These are phyloP conservation scores for Sipunculus nudus DNA, from an alignment of 2,888 invertebrate genomes.

Conservation along the genomic window DNA sequence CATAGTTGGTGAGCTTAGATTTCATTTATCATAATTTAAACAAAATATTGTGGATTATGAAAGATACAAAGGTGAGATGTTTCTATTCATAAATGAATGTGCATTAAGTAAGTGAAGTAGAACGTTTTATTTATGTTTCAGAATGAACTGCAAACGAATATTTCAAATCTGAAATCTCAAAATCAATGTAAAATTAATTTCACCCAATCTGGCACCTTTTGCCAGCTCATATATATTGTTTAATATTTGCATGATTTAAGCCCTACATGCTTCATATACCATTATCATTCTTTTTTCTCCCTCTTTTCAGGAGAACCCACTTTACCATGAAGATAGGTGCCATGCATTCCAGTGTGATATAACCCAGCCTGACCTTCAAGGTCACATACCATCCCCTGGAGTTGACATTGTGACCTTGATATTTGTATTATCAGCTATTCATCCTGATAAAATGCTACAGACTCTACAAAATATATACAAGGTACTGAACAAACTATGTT, in stretches of 20 bases:
- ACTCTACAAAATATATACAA: slow-evolving; percentile 73
- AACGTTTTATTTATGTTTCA: too few relatives aligned
- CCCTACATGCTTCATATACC: not conserved
- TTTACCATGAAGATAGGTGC: slow-evolving; percentile 76
- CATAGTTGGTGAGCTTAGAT: too few relatives aligned
- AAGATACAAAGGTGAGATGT: too few relatives aligned
- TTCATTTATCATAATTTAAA: too few relatives aligned
- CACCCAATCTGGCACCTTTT: too few relatives aligned
- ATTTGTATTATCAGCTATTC: slow-evolving; percentile 94
- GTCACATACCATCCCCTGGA: slow-evolving; percentile 63
- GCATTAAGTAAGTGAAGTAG: too few relatives aligned
- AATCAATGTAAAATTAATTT: too few relatives aligned
- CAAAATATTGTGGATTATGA: too few relatives aligned
- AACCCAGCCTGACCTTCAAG: slow-evolving; percentile 75
- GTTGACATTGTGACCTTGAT: slow-evolving; percentile 88
- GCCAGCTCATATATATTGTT: not conserved
- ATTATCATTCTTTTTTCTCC: slow-evolving; percentile 5
- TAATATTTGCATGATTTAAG: not conserved
- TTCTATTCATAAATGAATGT: too few relatives aligned
- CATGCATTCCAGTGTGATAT: slow-evolving; percentile 87
- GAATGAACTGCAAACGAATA: too few relatives aligned
- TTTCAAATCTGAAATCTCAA: not conserved
- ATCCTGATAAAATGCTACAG: slow-evolving; percentile 80
- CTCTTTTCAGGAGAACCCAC: slow-evolving; percentile 64
- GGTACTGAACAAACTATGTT: slow-evolving; percentile 44